phyloP scores from a whole-genome alignment of 2,113 vertebrate species.

The Mandrillus leucophaeus region DNA sequence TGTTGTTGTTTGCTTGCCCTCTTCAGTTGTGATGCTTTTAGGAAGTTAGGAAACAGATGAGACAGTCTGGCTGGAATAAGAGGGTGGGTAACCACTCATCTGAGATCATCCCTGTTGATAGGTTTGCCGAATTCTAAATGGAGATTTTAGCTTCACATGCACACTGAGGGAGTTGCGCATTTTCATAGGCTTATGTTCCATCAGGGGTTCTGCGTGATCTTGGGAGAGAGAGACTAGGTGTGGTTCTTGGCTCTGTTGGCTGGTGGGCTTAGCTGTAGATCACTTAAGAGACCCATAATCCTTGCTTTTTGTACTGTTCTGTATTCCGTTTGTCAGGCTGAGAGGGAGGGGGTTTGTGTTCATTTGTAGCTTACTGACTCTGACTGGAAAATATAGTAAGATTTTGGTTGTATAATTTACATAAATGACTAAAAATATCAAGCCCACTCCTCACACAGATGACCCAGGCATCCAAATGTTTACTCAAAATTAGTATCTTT shows the following conservation, averaged over 20 bases:
- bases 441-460: neutral
- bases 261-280: neutral
- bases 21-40: neutral
- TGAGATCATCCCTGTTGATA: fast-evolving
- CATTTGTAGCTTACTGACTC: neutral
- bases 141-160: fast-evolving
- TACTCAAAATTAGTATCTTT: neutral
- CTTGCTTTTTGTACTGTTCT: neutral
- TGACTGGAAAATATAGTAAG: neutral
- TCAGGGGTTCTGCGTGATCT: neutral
- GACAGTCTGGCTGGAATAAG: fast-evolving
- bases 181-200: fast-evolving
- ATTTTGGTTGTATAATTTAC: neutral
- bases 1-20: neutral
- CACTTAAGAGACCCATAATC: neutral
- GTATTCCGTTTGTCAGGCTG: neutral
- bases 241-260: neutral
- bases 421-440: neutral
- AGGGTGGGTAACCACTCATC: fast-evolving
- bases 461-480: neutral
- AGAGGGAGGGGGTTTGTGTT: neutral
- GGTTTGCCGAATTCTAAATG: neutral
- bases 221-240: fast-evolving
- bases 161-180: fast-evolving
- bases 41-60: neutral